Evolutionary conservation across 2,888 invertebrate genomes (phyloP).

Genomic region (Lutraria lutraria): DNA sequence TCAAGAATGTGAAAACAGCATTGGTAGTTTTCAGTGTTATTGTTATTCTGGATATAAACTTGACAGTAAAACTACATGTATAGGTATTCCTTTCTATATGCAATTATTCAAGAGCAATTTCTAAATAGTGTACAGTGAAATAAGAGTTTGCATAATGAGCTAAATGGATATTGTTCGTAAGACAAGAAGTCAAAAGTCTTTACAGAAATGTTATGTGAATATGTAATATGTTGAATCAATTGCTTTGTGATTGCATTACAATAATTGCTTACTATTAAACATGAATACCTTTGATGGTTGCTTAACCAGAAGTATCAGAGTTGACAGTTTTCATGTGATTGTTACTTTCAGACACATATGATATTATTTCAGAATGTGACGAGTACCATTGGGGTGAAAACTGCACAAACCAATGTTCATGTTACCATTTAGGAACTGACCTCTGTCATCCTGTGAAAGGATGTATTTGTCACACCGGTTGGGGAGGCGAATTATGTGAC

Average conservation of each 20-base stretch:
- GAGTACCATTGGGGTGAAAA: conserved; percentile 3
- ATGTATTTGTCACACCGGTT: neutral
- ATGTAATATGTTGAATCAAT: no score
- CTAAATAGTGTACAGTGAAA: no score
- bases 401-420: neutral
- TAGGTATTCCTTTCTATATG: neutral
- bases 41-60: conserved; percentile 53
- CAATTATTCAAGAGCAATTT: no score
- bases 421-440: neutral
- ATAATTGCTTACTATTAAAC: no score
- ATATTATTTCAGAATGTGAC: conserved; percentile 10
- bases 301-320: no score
- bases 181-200: no score
- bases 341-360: neutral
- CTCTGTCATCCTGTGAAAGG: neutral
- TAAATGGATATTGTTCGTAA: no score
- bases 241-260: no score
- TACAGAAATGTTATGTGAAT: no score
- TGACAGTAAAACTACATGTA: conserved; percentile 44
- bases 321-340: no score
- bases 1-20: conserved; percentile 49
- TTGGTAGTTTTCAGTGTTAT: conserved; percentile 50
- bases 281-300: no score
- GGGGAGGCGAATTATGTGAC: neutral
- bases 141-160: no score